Conservation (phyloP, 2,888 invertebrate species). For the Chymomyza amoena region DNA sequence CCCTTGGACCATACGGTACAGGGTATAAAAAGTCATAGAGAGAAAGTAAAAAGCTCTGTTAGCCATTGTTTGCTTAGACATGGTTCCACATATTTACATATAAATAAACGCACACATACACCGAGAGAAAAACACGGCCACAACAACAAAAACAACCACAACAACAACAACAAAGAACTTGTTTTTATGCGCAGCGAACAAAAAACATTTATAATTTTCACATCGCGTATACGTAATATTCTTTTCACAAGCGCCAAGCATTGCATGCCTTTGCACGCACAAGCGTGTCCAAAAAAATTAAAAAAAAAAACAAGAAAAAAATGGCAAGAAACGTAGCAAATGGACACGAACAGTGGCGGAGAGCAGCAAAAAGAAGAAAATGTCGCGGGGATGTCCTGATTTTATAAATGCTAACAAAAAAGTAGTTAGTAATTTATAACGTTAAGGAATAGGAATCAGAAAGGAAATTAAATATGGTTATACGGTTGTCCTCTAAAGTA, state of each 20-base stretch:
- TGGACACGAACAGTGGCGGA: slow-evolving; percentile 30
- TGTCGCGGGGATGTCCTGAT: too few relatives aligned
- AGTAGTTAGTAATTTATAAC: neutral
- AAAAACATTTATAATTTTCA: slow-evolving; percentile 10
- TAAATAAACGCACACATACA: neutral
- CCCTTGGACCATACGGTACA: too few relatives aligned
- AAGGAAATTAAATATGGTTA: too few relatives aligned
- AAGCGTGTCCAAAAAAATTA: slow-evolving; percentile 20
- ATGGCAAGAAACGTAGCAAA: neutral
- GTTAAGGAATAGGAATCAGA: too few relatives aligned
- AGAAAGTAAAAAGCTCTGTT: neutral
- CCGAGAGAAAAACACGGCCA: slow-evolving; percentile 21
- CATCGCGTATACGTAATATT: slow-evolving; percentile 48
- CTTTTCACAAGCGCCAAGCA: slow-evolving; percentile 17
- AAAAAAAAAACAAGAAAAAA: neutral
- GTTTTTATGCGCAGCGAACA: neutral
- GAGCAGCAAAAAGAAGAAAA: slow-evolving; percentile 16
- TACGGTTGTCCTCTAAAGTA: too few relatives aligned
- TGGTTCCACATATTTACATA: slow-evolving; percentile 13
- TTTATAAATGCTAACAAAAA: neutral
- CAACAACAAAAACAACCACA: slow-evolving; percentile 22
- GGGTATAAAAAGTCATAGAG: slow-evolving; percentile 54
- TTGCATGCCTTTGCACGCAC: slow-evolving; percentile 38
- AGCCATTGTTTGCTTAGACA: slow-evolving; percentile 59
- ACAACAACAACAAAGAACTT: neutral